Conservation (phyloP, 35 echinoderm and acorn worm genomes). For the Heliocidaris tuberculata region DNA sequence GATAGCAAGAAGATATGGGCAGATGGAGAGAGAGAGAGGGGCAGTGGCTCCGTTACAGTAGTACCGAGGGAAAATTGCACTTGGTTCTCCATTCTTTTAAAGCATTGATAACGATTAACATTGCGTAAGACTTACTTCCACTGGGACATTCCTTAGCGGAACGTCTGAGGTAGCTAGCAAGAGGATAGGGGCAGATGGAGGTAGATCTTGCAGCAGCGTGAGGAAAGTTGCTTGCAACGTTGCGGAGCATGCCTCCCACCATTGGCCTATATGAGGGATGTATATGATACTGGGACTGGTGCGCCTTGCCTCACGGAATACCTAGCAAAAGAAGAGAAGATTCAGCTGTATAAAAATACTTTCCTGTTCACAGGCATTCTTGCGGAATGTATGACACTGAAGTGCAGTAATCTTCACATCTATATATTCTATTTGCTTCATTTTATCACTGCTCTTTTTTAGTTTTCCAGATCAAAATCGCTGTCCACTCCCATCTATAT, state of each 20-base stretch:
- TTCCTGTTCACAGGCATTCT: background rate
- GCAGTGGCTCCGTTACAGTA: too few species aligned
- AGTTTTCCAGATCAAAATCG: too few species aligned
- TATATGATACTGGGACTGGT: slow-evolving; percentile 91
- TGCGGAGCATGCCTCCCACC: slow-evolving; percentile 77
- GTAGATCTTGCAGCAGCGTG: slow-evolving; percentile 94
- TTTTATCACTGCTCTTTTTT: too few species aligned
- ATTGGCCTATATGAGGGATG: slow-evolving; percentile 81
- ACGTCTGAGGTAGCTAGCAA: slow-evolving; percentile 85
- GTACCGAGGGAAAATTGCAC: too few species aligned
- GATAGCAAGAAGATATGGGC: too few species aligned
- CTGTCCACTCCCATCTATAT: too few species aligned
- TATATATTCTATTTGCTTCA: background rate
- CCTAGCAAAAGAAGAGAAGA: slow-evolving; percentile 52
- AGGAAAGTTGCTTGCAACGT: slow-evolving; percentile 95
- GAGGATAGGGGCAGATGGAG: slow-evolving; percentile 79
- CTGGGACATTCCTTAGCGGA: slow-evolving; percentile 54
- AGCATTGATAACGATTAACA: too few species aligned
- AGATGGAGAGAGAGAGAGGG: too few species aligned
- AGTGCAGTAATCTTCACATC: background rate
- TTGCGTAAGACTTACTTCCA: slow-evolving; percentile 55
- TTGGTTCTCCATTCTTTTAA: too few species aligned
- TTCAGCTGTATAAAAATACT: background rate
- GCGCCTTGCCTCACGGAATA: slow-evolving; percentile 93
- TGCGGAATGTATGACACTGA: background rate